A percentile compares a stretch with the other conserved stretches of the same genome.
Evolutionary conservation across 2,797 vertebrate species (phyloP).

Genomic region (Premnoplex brunnescens): DNA sequence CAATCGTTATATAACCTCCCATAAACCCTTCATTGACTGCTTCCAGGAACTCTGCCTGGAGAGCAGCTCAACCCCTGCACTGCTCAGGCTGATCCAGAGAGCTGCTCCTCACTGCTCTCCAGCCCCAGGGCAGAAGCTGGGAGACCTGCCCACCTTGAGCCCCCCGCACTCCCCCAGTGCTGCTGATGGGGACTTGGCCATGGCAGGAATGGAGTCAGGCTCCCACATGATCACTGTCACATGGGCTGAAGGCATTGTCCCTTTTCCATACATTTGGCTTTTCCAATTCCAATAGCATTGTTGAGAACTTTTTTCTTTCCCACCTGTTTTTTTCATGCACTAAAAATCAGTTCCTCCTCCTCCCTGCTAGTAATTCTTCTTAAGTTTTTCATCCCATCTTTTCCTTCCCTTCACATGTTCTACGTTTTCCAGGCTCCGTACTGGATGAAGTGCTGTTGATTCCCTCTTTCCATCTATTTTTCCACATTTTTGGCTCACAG

Average conservation of each 20-base stretch:
- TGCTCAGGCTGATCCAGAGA: not conserved
- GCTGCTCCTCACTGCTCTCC: not conserved
- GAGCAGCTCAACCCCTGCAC: not conserved
- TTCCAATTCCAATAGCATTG: not conserved
- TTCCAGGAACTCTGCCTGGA: not conserved
- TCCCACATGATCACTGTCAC: not conserved
- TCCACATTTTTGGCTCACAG: not conserved
- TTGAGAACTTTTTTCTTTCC: not conserved
- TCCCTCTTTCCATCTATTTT: not conserved
- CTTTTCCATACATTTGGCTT: not conserved
- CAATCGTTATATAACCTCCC: not conserved
- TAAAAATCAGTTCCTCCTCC: not conserved
- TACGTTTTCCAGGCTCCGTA: not conserved
- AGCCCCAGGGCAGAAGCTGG: not conserved
- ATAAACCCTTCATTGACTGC: fast-evolving
- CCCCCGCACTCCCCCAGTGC: fast-evolving
- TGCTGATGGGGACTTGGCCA: not conserved
- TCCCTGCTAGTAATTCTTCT: not conserved
- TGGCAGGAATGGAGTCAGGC: fast-evolving
- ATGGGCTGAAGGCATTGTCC: not conserved
- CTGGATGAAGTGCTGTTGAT: not conserved
- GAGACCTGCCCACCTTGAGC: fast-evolving
- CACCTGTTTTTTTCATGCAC: not conserved
- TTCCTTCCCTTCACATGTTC: not conserved
- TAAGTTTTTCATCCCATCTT: not conserved